phyloP scores from a whole-genome alignment of 2,113 vertebrate species.

The Clarias gariepinus region DNA sequence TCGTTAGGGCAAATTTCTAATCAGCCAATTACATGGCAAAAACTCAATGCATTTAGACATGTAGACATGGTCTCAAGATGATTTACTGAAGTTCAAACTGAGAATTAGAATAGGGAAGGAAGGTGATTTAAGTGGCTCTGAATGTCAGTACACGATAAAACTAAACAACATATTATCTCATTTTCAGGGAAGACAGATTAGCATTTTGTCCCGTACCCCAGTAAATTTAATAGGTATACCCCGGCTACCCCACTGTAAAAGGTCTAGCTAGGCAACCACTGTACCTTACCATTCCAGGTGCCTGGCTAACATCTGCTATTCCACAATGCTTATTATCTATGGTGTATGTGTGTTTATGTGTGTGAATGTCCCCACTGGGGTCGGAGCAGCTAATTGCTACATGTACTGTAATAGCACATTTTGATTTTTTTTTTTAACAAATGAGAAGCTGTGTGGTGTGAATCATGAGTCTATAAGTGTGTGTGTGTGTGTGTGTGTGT shows the following conservation, averaged over 20 bases:
- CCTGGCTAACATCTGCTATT: constrained; percentile 21
- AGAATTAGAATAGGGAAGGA: no score
- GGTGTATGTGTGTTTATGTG: constrained; percentile 18
- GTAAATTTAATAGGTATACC: not conserved
- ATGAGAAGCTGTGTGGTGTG: constrained; percentile 37
- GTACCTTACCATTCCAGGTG: not conserved
- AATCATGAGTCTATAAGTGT: constrained; percentile 21
- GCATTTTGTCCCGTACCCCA: not conserved
- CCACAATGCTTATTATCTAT: constrained; percentile 33
- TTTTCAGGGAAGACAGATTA: not conserved
- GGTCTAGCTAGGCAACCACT: not conserved
- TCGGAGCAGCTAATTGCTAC: constrained; percentile 66
- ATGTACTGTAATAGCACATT: constrained; percentile 58
- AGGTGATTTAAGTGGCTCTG: no score
- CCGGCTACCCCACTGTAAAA: not conserved
- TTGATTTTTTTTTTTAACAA: constrained; percentile 19
- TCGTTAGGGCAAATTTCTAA: no score
- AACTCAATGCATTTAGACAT: no score
- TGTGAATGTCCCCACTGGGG: constrained; percentile 38
- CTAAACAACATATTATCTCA: no score
- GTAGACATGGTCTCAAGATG: no score
- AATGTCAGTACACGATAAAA: no score
- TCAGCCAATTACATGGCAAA: no score
- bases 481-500: constrained; percentile 2
- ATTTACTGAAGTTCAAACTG: no score